These are phyloP conservation scores for Boleophthalmus pectinirostris DNA, from an alignment of 2,113 vertebrate species.

Conservation along the genomic window DNA sequence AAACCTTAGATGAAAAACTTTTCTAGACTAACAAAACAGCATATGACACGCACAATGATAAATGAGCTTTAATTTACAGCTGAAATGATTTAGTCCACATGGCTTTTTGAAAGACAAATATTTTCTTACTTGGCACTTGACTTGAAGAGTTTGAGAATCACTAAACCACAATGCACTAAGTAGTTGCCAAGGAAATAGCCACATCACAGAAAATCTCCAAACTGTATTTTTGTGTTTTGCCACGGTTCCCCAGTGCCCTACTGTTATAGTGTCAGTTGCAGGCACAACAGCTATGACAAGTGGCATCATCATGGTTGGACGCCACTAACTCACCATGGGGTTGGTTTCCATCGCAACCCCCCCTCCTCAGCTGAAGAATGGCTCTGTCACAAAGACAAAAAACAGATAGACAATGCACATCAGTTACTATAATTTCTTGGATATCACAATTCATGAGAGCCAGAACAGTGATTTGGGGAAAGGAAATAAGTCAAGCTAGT, in stretches of 20 bases:
- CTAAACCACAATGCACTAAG: background rate
- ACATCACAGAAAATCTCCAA: constrained; percentile 15
- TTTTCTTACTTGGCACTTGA: background rate
- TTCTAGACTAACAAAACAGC: background rate
- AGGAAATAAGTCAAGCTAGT: constrained; percentile 9
- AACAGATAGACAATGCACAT: constrained; percentile 58
- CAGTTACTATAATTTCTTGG: constrained; percentile 53
- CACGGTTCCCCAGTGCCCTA: constrained; percentile 29
- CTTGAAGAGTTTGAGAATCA: background rate
- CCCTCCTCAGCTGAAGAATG: constrained; percentile 57
- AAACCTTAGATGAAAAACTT: background rate
- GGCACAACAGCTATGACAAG: constrained; percentile 65
- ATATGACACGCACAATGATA: background rate
- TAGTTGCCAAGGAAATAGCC: background rate
- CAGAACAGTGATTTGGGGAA: constrained; percentile 9
- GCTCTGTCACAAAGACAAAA: constrained; percentile 62
- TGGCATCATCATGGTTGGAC: constrained; percentile 70
- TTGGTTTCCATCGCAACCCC: constrained; percentile 72
- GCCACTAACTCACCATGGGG: constrained; percentile 71
- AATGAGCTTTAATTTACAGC: background rate
- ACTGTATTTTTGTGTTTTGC: constrained; percentile 12
- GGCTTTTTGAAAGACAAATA: background rate
- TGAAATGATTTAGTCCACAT: background rate
- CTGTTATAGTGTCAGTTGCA: constrained; percentile 62
- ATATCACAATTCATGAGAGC: constrained; percentile 33